phyloP scores from a whole-genome alignment of 2,888 invertebrate genomes.

The Rhorus exstirpatorius region DNA sequence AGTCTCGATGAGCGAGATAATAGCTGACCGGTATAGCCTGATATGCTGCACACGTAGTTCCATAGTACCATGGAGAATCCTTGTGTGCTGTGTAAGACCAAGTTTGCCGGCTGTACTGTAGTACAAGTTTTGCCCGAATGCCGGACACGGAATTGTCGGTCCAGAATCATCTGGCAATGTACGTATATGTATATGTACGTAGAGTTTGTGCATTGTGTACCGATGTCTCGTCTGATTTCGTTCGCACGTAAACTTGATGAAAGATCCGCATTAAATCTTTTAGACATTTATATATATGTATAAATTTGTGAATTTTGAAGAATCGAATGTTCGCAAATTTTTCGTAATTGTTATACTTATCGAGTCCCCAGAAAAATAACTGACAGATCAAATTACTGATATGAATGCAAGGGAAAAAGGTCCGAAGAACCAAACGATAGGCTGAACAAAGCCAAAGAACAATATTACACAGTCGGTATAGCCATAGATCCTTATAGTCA shows the following conservation, averaged over 20 bases:
- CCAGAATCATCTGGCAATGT: constrained; percentile 52
- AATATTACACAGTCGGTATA: too few relatives aligned
- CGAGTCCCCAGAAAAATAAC: neutral
- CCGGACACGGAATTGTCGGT: constrained; percentile 56
- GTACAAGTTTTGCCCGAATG: constrained; percentile 55
- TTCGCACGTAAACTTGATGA: constrained; percentile 24
- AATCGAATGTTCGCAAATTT: neutral
- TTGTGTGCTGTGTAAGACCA: constrained; percentile 30
- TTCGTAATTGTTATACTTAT: neutral
- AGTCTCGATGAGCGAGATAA: constrained; percentile 47
- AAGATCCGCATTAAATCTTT: constrained; percentile 25
- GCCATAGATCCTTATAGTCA: too few relatives aligned
- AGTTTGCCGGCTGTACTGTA: constrained; percentile 52
- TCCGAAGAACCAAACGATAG: too few relatives aligned
- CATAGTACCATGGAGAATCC: constrained; percentile 21
- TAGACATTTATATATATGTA: too few relatives aligned
- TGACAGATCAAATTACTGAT: too few relatives aligned
- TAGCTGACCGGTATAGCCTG: constrained; percentile 37
- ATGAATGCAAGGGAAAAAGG: too few relatives aligned
- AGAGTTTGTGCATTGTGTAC: constrained; percentile 35
- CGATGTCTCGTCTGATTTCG: constrained; percentile 30
- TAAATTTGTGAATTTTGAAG: neutral
- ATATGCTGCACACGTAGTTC: neutral
- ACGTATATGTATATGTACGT: constrained; percentile 1
- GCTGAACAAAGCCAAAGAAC: too few relatives aligned